Conservation (phyloP, 2,797 vertebrate genomes). For the Valencia hispanica region DNA sequence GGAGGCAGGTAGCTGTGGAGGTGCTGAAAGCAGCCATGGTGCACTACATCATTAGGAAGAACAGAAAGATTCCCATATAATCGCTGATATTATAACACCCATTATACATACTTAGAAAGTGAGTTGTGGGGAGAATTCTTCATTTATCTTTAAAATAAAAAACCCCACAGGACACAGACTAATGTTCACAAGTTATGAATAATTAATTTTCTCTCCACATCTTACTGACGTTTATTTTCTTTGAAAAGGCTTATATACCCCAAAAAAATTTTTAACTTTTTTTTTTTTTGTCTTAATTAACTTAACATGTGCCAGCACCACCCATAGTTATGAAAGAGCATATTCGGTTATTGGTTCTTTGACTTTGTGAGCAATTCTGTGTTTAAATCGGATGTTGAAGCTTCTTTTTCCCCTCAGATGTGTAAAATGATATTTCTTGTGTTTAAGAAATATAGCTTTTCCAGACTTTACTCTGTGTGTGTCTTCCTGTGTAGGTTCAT, state of each 20-base stretch:
- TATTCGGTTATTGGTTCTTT: background rate
- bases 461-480: slow-evolving; percentile 13
- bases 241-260: background rate
- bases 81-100: slow-evolving; percentile 83
- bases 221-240: background rate
- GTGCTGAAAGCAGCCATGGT: slow-evolving; percentile 64
- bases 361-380: background rate
- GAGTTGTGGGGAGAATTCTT: slow-evolving; percentile 72
- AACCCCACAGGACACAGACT: slow-evolving; percentile 72
- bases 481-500: slow-evolving; percentile 87
- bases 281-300: background rate
- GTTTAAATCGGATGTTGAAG: background rate
- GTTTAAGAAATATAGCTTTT: background rate
- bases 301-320: background rate
- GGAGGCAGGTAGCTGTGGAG: slow-evolving; percentile 77
- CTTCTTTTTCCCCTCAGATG: background rate
- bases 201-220: background rate
- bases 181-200: slow-evolving; percentile 55
- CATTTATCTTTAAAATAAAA: slow-evolving; percentile 83
- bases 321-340: background rate
- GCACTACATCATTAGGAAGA: slow-evolving; percentile 78
- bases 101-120: slow-evolving; percentile 83
- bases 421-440: background rate
- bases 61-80: slow-evolving; percentile 75
- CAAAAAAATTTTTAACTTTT: background rate